Evolutionary conservation across 2,888 invertebrate species (phyloP), one percentile per base, ranked within the genome.

Genomic region (Scotopteryx bipunctaria): DNA sequence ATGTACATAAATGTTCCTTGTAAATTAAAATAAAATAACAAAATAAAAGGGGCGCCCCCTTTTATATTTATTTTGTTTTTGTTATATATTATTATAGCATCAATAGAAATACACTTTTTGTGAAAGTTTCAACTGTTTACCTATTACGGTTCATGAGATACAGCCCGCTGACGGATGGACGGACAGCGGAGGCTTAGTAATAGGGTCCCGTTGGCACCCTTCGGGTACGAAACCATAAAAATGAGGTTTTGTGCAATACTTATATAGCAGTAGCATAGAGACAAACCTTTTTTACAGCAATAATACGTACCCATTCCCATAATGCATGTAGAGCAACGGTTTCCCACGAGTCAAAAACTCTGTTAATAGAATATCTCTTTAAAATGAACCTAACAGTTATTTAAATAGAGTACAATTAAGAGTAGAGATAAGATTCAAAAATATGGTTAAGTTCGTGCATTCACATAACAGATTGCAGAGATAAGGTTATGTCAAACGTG

Each of bases 401-500:
- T 41, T 14, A 27, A 32, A 47, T 55, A 54, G 32, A 54, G 27
- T 38, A 42, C n/a, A 23, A 38, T 37, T 41, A 17, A 3, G 36
- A 35, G 40, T 19, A 11, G 0, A 15, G 9, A 5, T 1, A 15
- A 9, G 9, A 31, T 13, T 21, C 23, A 44, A 35, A 46, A 37
- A 32, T 40, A 35, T 37, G 9, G 1, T 11, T 5, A 44, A 25
- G 33, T 50, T 59, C 61, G 61, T 73, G 59, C 41, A 52, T 42
- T 46, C 36, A 33, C 19, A 29, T 33, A 33, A 31, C 33, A 71
- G 78, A 83, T 82, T 78, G 59, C 73, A 66, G 60, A 69, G 82
- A 80, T 81, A 82, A 29, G 64, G 67, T 68, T 61, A 63, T 64
- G 69, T 69, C 67, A 70, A 69, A 72, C 82, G 79, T 81, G 82